Evolutionary conservation across 2,797 vertebrate genomes (phyloP), one percentile per base, ranked within the genome.

Genomic region (Anguilla obscura): DNA sequence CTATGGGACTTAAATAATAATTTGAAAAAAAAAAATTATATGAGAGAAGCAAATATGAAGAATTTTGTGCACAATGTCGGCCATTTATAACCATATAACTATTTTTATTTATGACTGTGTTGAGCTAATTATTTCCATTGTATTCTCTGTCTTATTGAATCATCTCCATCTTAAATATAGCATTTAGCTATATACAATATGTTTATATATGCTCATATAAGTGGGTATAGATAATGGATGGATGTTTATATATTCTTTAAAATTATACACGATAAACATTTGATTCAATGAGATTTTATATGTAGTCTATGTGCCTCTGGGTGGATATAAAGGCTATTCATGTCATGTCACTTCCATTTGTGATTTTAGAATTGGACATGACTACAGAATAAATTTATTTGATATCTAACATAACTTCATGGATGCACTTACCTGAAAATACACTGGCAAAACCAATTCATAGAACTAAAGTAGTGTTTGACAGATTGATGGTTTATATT

Each of bases 1-100:
- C 86, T 40, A 66, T 52, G 63, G 86, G 86, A 87, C 48, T 89
- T 84, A 45, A 45, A 45, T 45, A 45, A 45, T 45, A 45, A 45
- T 45, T 45, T 45, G 40, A 45, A 45, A 45, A 45, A 45, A 45
- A 71, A 54, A 52, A 69, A 69, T 74, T 74, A 52, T 27, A 52
- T 52, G 10, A 48, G 52, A 54, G n/a, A 60, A 24, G 30, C 12
- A 66, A 74, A 54, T 74, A n/a, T n/a, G 12, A 79, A 79, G 0
- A 36, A 0, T 5, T 79, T 33, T n/a, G 24, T n/a, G 63, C 24
- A 27, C 63, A 66, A 45, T 45, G 66, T 27, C 5, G 4, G 16
- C 16, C 16, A 21, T 21, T 21, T 21, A 63, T 18, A 63, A 63
- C 18, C 16, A 21, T 63, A 63, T 5, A 63, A 21, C 24, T 63